Evolutionary conservation across 2,888 invertebrate species (phyloP).

Genomic region (Campoletis raptor): DNA sequence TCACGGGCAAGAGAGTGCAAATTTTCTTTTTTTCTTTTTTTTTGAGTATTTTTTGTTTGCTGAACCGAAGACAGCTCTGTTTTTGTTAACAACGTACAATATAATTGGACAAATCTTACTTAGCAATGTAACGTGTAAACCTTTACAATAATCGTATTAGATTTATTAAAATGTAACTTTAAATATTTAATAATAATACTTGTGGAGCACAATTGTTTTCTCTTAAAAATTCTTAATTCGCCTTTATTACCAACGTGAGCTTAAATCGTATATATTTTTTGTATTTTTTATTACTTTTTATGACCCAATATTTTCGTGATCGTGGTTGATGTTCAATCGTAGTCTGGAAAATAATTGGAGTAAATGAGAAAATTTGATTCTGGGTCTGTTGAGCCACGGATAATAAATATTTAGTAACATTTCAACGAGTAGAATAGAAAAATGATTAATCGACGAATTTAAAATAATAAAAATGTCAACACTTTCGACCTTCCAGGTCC

Average conservation of each 20-base stretch:
- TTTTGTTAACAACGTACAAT: background rate
- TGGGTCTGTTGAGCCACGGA: background rate
- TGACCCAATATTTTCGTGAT: background rate
- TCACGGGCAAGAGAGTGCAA: constrained; percentile 21
- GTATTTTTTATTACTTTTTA: background rate
- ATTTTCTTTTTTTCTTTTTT: background rate
- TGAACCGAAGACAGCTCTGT: constrained; percentile 31
- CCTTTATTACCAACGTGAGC: constrained; percentile 13
- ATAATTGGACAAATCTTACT: constrained; percentile 28
- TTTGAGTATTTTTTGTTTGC: background rate
- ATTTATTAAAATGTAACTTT: constrained; percentile 51
- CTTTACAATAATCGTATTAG: constrained; percentile 35
- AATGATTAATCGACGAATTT: background rate
- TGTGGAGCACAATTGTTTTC: constrained; percentile 20
- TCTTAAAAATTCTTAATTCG: constrained; percentile 4
- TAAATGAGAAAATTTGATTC: background rate
- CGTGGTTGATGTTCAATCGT: background rate
- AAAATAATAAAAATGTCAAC: background rate
- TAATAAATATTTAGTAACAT: background rate
- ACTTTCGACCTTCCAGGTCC: background rate
- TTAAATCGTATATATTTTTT: background rate
- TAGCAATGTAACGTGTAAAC: constrained; percentile 2
- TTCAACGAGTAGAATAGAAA: background rate
- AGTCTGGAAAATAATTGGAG: background rate
- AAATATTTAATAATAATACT: constrained; percentile 46